Conservation (phyloP, 2,113 vertebrate species). For the Chinchilla lanigera region DNA sequence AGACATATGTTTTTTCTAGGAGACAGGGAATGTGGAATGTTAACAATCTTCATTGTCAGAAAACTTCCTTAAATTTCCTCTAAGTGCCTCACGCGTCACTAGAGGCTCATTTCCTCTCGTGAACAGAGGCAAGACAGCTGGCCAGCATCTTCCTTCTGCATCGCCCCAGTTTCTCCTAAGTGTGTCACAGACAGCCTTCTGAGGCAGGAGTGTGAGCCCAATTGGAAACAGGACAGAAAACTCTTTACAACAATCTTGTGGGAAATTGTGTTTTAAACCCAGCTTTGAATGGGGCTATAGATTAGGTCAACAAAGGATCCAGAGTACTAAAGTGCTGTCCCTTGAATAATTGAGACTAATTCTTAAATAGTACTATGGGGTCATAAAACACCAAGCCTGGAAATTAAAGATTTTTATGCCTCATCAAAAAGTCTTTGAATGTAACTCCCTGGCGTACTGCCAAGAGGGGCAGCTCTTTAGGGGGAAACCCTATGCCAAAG, state of each 20-base stretch:
- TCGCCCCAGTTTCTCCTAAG: background rate
- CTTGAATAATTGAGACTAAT: conserved; percentile 75
- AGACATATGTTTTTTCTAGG: background rate
- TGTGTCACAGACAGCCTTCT: background rate
- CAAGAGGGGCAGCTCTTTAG: conserved; percentile 80
- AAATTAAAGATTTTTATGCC: conserved; percentile 81
- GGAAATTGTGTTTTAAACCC: conserved; percentile 57
- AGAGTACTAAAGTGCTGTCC: conserved; percentile 45
- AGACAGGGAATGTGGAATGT: conserved; percentile 30
- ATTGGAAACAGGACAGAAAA: conserved; percentile 57
- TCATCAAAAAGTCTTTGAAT: conserved; percentile 81
- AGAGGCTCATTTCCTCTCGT: conserved; percentile 65
- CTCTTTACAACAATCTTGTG: conserved; percentile 1
- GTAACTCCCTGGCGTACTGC: conserved; percentile 72
- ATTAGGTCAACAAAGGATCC: conserved; percentile 62
- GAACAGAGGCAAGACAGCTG: conserved; percentile 72
- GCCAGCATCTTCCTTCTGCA: conserved; percentile 21
- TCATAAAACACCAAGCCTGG: conserved; percentile 78
- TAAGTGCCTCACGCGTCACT: conserved; percentile 51
- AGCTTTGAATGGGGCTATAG: conserved; percentile 69
- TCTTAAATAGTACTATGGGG: conserved; percentile 68
- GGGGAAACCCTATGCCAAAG: conserved; percentile 80
- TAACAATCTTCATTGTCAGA: conserved; percentile 57
- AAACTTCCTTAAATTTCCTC: conserved; percentile 37
- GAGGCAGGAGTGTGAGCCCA: background rate